phyloP scores from a whole-genome alignment of 1,140 invertebrate species.

The Coptotermes formosanus region DNA sequence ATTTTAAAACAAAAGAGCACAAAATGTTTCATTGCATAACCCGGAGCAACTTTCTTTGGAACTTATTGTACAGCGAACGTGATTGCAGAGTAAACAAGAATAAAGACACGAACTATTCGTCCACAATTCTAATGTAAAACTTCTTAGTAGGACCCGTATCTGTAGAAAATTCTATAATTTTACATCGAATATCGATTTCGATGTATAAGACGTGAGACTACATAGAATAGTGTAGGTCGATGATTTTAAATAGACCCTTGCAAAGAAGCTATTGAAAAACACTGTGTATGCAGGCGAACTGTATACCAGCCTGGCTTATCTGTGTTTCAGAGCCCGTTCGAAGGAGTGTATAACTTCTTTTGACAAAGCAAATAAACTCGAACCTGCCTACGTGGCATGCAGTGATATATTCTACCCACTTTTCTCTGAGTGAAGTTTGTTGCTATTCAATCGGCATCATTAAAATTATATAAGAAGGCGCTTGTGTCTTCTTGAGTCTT shows the following conservation, averaged over 20 bases:
- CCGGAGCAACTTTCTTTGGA: background rate
- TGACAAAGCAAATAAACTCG: background rate
- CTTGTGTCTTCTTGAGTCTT: background rate
- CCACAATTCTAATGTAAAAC: background rate
- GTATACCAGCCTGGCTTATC: background rate
- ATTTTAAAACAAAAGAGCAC: background rate
- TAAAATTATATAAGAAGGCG: background rate
- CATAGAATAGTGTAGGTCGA: background rate
- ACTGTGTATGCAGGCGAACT: background rate
- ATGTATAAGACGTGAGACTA: background rate
- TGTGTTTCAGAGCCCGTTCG: background rate
- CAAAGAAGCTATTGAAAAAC: background rate
- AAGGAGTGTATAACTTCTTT: background rate
- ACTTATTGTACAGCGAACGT: background rate
- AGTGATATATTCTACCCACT: background rate
- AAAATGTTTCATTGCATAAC: background rate
- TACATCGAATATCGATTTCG: slow-evolving; percentile 3
- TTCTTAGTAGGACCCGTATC: background rate
- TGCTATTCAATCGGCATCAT: background rate
- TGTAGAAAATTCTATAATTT: slow-evolving; percentile 13
- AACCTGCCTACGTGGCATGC: background rate
- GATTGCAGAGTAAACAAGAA: background rate
- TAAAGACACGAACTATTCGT: background rate
- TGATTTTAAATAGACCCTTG: background rate
- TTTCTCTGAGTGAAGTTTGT: background rate